A percentile compares a stretch with the other conserved stretches of the same genome.
These are phyloP conservation scores for Mamestra configurata DNA, from an alignment of 1,140 invertebrate genomes.

Conservation along the genomic window DNA sequence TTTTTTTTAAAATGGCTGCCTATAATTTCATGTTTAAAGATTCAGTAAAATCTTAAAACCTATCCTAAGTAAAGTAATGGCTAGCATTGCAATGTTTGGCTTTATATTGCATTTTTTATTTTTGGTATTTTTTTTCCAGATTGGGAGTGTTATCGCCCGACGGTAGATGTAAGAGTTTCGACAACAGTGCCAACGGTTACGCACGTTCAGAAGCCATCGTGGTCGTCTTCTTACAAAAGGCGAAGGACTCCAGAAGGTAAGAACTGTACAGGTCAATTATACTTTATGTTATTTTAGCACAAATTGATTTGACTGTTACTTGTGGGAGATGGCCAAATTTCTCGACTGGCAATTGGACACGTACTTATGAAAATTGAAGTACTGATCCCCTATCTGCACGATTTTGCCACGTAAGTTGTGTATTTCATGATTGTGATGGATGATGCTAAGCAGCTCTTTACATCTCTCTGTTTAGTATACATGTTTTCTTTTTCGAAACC, in stretches of 20 bases:
- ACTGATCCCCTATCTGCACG: no score
- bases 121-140: conserved; percentile 73
- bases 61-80: background rate
- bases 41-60: background rate
- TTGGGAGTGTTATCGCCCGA: conserved; percentile 95
- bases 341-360: no score
- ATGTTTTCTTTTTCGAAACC: no score
- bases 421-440: no score
- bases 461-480: no score
- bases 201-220: conserved; percentile 93
- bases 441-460: no score
- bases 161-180: conserved; percentile 96
- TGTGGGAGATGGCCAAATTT: no score
- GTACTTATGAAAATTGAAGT: no score
- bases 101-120: background rate
- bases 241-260: conserved; percentile 91
- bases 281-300: no score
- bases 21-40: background rate
- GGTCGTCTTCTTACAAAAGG: conserved; percentile 94
- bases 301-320: no score
- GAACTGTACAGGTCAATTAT: no score
- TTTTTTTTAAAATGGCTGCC: background rate
- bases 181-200: conserved; percentile 93
- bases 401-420: no score
- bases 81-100: background rate